Base-by-base conservation (phyloP, 2,888 invertebrate genomes). In the Baccha elongata region DNA sequence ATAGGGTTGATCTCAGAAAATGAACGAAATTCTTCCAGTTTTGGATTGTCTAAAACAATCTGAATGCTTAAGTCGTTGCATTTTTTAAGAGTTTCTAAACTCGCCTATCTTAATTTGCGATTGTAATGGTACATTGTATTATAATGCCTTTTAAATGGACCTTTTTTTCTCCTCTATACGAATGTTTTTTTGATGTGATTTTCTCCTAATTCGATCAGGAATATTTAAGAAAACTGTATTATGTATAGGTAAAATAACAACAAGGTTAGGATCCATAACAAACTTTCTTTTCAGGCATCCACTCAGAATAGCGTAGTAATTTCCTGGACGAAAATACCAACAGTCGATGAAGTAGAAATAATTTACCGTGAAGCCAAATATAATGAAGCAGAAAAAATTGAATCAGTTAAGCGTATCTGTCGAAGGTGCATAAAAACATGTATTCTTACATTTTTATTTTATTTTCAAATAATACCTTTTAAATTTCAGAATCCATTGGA, bases 401-500 rank as follows among this genome's bases (percentile, higher is more conserved):
- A 90, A 52, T 48, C 89, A 5, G 88, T 89, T 15, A 75, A 75
- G 3, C 46, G 87, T 0, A 85, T 89, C 4, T 90, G 90, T 35
- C 85, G 85, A 23, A 23, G 23, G 23, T 23, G n/a, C n/a, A n/a
- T n/a, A n/a, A n/a, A n/a, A n/a, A n/a, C 60, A 10, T 6, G 10
- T 40, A 5, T 7, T 46, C n/a, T 17, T n/a, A 10, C 15, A 3
- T 26, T n/a, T 3, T n/a, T 0, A 11, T 4, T 11, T 26, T n/a
- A 15, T 1, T 2, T 3, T 5, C 26, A 10, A 35, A 15, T 21
- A 6, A 2, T 11, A 13, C 8, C 5, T 15, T 58, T 17, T 7
- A n/a, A n/a, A n/a, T 76, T 58, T 37, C 8, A 87, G 90, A 46
- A 86, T 88, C 13, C 86, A 87, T 48, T 90, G 90, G 90, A 79